Evolutionary conservation across 2,888 invertebrate species (phyloP), one percentile per base, ranked within the genome.

Genomic region (Onthophagus sagittarius): DNA sequence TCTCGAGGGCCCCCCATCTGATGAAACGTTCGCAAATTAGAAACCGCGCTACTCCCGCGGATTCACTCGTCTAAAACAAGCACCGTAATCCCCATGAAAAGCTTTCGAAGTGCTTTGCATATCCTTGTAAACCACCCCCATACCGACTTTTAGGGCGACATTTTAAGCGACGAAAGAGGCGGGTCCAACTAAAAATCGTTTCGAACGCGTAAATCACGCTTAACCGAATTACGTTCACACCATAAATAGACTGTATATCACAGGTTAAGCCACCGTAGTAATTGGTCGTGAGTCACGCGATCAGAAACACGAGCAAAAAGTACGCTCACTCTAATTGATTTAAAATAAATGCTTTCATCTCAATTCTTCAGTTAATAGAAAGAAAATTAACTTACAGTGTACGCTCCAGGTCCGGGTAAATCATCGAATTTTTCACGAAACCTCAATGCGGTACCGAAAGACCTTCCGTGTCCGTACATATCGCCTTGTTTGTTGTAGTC

Each of bases 381-480:
- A 53, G 6, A 53, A 53, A 53, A 53, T 53, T 23, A 23, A 78
- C 80, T 80, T 78, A 81, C 80, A 62, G 73, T 72, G 74, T 82
- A 82, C 15, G 77, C 69, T 64, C 79, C 80, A 32, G 81, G 81
- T 15, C 80, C 81, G 7, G 82, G 82, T 70, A 75, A 72, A 6
- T 74, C 72, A 13, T 75, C 75, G 5, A 67, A 67, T 5, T n/a
- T 15, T 5, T 73, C 75, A 9, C 7, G 6, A 71, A 75, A 76
- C n/a, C 76, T 67, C n/a, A 63, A 67, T 15, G 69, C n/a, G 67
- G 32, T 69, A 11, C 65, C 15, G 64, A 77, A 73, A 5, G 74
- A 69, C 63, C 31, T 62, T 64, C 76, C 74, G 69, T 73, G 39
- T 77, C 3, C 62, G 33, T 3, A 15, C 14, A 14, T 75, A 67